These are phyloP conservation scores for Alsophila aescularia DNA, from an alignment of 2,888 invertebrate species.

Conservation along the genomic window DNA sequence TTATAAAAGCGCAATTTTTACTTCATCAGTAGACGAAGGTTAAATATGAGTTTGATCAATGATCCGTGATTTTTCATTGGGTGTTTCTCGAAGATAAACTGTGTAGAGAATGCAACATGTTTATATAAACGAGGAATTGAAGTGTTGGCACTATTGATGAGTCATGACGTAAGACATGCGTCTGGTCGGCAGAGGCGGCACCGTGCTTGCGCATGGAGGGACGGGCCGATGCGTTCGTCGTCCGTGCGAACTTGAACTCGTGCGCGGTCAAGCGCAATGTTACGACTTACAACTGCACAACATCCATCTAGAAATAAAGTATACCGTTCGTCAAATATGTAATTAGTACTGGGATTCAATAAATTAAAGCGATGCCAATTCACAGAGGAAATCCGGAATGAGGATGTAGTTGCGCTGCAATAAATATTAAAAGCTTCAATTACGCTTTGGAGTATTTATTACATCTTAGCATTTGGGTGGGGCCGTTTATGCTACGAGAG, in stretches of 20 bases:
- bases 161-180: slow-evolving; percentile 63
- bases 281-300: slow-evolving; percentile 24
- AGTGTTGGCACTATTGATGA: slow-evolving; percentile 69
- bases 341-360: slow-evolving; percentile 9
- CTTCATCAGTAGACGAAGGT: slow-evolving; percentile 46
- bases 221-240: slow-evolving; percentile 43
- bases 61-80: slow-evolving; percentile 55
- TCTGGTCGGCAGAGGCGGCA: slow-evolving; percentile 42
- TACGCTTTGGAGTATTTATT: slow-evolving; percentile 34
- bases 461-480: slow-evolving; percentile 38
- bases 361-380: slow-evolving; percentile 29
- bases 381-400: slow-evolving; percentile 41
- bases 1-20: too few species aligned
- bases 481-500: slow-evolving; percentile 21
- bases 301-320: not conserved
- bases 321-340: not conserved
- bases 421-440: slow-evolving; percentile 37
- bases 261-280: slow-evolving; percentile 69
- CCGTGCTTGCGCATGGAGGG: slow-evolving; percentile 54
- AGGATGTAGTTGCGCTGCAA: slow-evolving; percentile 27
- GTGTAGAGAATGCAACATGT: slow-evolving; percentile 58
- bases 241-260: slow-evolving; percentile 71
- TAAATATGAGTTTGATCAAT: slow-evolving; percentile 58
- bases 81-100: slow-evolving; percentile 60
- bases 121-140: slow-evolving; percentile 70